Base-by-base conservation (phyloP, 2,888 invertebrate species). In the Tetrapedia diversipes region DNA sequence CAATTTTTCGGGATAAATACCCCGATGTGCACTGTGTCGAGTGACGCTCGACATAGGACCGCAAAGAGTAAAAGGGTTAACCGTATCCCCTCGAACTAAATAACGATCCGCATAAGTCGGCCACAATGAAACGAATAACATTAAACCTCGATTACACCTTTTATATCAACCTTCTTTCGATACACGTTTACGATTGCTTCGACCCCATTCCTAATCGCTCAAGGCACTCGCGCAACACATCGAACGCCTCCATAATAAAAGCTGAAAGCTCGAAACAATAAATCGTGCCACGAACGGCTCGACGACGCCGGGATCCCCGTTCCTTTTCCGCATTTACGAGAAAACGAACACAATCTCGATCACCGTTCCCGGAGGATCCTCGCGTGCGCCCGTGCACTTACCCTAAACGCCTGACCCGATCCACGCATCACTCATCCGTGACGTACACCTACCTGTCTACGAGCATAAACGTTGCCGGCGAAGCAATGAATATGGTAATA, bases 401-500 rank as follows among this genome's bases (percentile, higher is more conserved):
- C 47, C 65, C 77, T 54, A 77, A 83, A 80, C 68, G 71, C 57
- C 74, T 69, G 77, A 68, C 65, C 81, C 64, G 75, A 69, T 79
- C 79, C 70, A 73, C 70, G 60, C 77, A 77, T 84, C 79, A 59
- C 76, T 84, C 76, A 78, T 78, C 73, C 74, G 53, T 74, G 76
- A 85, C 81, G 66, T 81, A 72, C 59, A 29, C 70, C n/a, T n/a
- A n/a, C n/a, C n/a, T 72, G 66, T 70, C 77, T 68, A 65, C 69
- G 63, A 64, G 39, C 65, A 64, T 72, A 66, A 85, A 75, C 79
- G 79, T 84, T 74, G 37, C 73, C 43, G 73, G 51, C 80, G 53
- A 75, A 76, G 70, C 83, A 80, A 87, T 87, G 85, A 87, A 85
- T 82, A 84, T 82, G 87, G 60, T 81, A 87, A 87, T 86, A 68